Percentiles rank a stretch among this genome's conserved stretches.
phyloP scores from a whole-genome alignment of 2,797 vertebrate species.

The Darevskia nairensis region DNA sequence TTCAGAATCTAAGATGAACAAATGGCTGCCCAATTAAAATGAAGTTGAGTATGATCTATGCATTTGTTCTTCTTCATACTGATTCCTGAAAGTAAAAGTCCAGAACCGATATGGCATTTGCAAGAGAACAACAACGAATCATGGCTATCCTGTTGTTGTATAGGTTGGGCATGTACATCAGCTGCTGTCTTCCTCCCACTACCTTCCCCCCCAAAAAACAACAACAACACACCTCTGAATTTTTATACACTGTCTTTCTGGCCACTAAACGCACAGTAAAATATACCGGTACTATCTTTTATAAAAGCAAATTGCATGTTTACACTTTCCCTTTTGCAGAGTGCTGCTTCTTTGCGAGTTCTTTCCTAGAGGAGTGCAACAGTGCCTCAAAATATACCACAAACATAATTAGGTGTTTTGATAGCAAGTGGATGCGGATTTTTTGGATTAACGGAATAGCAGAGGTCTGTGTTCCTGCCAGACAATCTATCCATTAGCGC shows the following conservation, averaged over 20 bases:
- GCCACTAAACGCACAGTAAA: not conserved
- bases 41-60: not conserved
- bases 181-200: not conserved
- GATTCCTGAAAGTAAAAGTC: not conserved
- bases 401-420: conserved; percentile 25
- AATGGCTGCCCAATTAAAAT: not conserved
- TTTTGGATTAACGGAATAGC: not conserved
- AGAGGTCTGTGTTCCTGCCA: not conserved
- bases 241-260: not conserved
- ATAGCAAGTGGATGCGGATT: not conserved
- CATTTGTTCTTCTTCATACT: not conserved
- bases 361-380: conserved; percentile 2
- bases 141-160: not conserved
- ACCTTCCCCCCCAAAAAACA: no score
- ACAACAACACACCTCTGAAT: not conserved
- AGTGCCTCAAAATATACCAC: conserved; percentile 7
- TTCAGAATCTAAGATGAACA: not conserved
- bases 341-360: not conserved
- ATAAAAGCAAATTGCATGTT: conserved; percentile 8
- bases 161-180: not conserved
- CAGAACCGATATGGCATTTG: not conserved
- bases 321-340: not conserved
- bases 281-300: not conserved
- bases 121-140: not conserved
- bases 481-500: not conserved